Evolutionary conservation across 2,797 vertebrate genomes (phyloP), one percentile per base, ranked within the genome.

Genomic region (Sebastes itinus): DNA sequence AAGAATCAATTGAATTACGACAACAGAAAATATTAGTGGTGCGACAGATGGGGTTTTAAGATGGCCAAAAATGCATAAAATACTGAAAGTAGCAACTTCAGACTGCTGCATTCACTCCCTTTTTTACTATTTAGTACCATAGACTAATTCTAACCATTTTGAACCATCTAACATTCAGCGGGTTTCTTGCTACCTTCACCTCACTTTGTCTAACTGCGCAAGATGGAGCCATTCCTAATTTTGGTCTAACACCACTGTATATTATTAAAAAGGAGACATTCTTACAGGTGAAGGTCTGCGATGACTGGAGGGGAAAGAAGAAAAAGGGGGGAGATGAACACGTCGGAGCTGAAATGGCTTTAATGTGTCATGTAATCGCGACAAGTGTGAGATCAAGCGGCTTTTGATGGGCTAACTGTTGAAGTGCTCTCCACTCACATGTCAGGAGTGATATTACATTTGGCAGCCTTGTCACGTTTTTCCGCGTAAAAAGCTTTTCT

Each of bases 371-470:
- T 88, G 81, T 92, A 92, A 94, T 90, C 28, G 64, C 81, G 78
- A 92, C 88, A 92, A 84, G 89, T 93, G 91, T 92, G 90, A 92
- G 81, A 93, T 90, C 89, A 93, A 83, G 90, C 88, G 35, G 68
- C 56, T 88, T 89, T 89, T 88, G 89, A 93, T 85, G 85, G 79
- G 73, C 88, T 82, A 93, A 81, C 86, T 78, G 84, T 90, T 84
- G 81, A 88, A 92, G 89, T 88, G 90, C 92, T 89, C 89, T 82
- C 81, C 77, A 59, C 82, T 92, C 89, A 89, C 81, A 78, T 54
- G 84, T 90, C 90, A 89, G 77, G 85, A 86, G 73, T 61, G 77
- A 87, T 80, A 94, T 95, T 88, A 74, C 83, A 89, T 86, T 87
- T 93, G 92, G 92, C 94, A 94, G 90, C 84, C 87, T 49, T 91